Conservation (phyloP, 2,888 invertebrate genomes). For the Toxonevra muliebris region DNA sequence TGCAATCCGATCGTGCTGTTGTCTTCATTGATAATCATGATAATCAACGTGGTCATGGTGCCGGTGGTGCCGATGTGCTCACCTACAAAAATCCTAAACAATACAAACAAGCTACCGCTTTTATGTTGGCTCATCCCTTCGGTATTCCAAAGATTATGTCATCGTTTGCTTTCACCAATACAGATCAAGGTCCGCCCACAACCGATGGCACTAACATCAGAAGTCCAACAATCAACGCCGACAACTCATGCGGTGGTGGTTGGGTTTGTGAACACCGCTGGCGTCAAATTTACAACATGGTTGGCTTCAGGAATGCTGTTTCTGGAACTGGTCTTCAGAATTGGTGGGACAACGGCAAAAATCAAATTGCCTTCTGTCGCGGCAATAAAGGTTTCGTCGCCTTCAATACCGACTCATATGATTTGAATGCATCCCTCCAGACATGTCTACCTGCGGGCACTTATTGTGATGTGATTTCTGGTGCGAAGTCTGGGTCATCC, state of each 20-base stretch:
- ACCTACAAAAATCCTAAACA: slow-evolving; percentile 75
- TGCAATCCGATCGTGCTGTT: slow-evolving; percentile 71
- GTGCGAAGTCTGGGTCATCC: slow-evolving; percentile 65
- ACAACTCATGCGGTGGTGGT: slow-evolving; percentile 70
- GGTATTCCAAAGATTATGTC: slow-evolving; percentile 86
- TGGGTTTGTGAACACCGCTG: slow-evolving; percentile 90
- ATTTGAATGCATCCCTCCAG: slow-evolving; percentile 69
- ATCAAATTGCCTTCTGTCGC: slow-evolving; percentile 87
- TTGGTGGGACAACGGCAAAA: slow-evolving; percentile 85
- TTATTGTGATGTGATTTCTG: slow-evolving; percentile 89
- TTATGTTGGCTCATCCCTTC: slow-evolving; percentile 89
- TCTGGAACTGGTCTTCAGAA: slow-evolving; percentile 68
- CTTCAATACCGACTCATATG: slow-evolving; percentile 74
- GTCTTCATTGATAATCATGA: slow-evolving; percentile 94
- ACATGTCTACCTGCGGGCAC: slow-evolving; percentile 79
- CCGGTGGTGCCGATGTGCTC: slow-evolving; percentile 70
- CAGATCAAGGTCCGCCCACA: slow-evolving; percentile 75
- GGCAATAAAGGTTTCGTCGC: slow-evolving; percentile 80
- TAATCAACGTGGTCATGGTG: slow-evolving; percentile 82
- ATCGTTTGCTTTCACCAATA: slow-evolving; percentile 76
- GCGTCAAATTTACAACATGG: slow-evolving; percentile 84
- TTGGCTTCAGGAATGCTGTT: slow-evolving; percentile 77
- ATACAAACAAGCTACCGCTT: slow-evolving; percentile 85
- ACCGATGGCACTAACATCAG: slow-evolving; percentile 71
- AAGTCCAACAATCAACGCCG: slow-evolving; percentile 73